Evolutionary conservation across 2,888 invertebrate genomes (phyloP), one percentile per base, ranked within the genome.

Genomic region (Adela reaumurella): DNA sequence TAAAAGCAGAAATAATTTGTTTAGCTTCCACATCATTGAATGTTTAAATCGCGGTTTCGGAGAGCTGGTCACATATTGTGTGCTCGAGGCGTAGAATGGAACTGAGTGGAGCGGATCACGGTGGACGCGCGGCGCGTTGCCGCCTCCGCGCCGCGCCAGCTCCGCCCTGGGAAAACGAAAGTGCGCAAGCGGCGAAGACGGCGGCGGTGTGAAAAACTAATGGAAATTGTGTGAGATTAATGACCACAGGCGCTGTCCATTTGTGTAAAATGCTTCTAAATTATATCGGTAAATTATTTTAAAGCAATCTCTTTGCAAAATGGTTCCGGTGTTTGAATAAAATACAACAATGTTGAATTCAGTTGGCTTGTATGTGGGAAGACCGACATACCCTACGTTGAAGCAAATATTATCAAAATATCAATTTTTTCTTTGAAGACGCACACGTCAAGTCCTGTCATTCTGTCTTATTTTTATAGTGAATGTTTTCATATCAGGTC

Each of bases 101-200:
- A 76, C 76, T 77, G 71, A 14, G 46, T 28, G 48, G 47, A 41
- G 55, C 55, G 59, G n/a, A n/a, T n/a, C n/a, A n/a, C n/a, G n/a
- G n/a, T n/a, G n/a, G n/a, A n/a, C n/a, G n/a, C n/a, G n/a, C n/a
- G 47, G 35, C 54, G 53, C 55, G 47, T 53, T 52, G 55, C 59
- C 56, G 59, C 57, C 54, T 54, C 55, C 59, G 53, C 52, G 51
- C 54, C 58, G 57, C 52, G 46, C 43, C 57, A 56, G 58, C 59
- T 11, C 58, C 57, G 64, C 67, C 74, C 72, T 68, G 64, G 61
- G 74, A 77, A 76, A 78, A 70, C 65, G 77, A 78, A 78, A 78
- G 77, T 68, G 70, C 63, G 17, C n/a, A n/a, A n/a, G n/a, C n/a
- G n/a, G n/a, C n/a, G n/a, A n/a, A n/a, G 18, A 41, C 48, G 48